Base-by-base conservation (phyloP, 1,140 invertebrate species). In the Wasmannia auropunctata region DNA sequence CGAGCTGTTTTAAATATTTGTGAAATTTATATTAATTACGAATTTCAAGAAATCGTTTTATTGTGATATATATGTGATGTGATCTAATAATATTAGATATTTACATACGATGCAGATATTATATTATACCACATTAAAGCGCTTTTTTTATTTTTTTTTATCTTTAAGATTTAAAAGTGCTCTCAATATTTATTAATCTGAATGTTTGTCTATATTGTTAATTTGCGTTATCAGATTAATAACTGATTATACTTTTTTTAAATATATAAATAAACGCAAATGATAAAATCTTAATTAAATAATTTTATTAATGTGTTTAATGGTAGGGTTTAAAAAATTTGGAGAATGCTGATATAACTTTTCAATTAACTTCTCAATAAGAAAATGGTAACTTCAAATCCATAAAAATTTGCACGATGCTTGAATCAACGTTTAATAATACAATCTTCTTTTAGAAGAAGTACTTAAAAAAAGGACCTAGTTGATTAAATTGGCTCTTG, bases 401-500 rank as follows among this genome's bases (percentile, higher is more conserved):
- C 25, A 8, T 49, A 8, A 70, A 70, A 51, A 8, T 67, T 67
- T 22, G 10, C n/a, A 43, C n/a, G 10, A 14, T 28, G 14, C 7
- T 7, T 72, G 34, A 4, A 5, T 28, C 49, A 37, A 58, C 25
- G 16, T 75, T 25, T 0, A 14, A 19, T 11, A 34, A 19, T 11
- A 34, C 2, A 63, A 34, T 63, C 22, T 77, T 37, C 3, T 77
- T 77, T 40, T 3, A 31, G 16, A 14, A 60, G 37, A 60, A 43
- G 6, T 14, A 22, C 1, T 62, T 49, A 11, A 46, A 34, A 28
- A 49, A 34, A n/a, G 60, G 31, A 3, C 31, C n/a, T 63, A 37
- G 14, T 31, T 37, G 8, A 51, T 81, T 51, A 80, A 67, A 40
- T 65, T 69, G 46, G 5, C 25, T 80, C 67, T 69, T 19, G 22